Evolutionary conservation across 2,113 vertebrate species (phyloP).

Genomic region (Dromaius novaehollandiae): DNA sequence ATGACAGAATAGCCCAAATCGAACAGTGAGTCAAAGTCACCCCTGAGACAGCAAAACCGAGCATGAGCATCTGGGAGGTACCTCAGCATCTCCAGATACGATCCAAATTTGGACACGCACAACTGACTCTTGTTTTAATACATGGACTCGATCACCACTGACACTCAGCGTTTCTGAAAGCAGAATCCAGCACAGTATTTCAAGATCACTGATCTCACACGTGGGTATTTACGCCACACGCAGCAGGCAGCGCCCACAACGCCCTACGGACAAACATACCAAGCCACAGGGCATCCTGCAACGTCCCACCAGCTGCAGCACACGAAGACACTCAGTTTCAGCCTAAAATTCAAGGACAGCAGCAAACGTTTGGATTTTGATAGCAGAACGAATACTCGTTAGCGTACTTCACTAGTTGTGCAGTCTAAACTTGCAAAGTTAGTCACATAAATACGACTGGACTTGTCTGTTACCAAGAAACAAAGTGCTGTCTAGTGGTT

Average conservation of each 20-base stretch:
- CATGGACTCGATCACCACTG: background rate
- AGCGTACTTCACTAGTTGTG: slow-evolving; percentile 36
- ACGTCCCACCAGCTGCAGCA: background rate
- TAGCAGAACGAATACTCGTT: slow-evolving; percentile 48
- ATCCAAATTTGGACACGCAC: fast-evolving
- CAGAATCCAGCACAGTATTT: background rate
- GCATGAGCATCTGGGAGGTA: background rate
- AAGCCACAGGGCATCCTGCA: background rate
- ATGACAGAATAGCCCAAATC: background rate
- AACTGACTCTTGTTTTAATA: background rate
- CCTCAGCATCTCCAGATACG: background rate
- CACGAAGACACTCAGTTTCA: background rate
- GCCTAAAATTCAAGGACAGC: background rate
- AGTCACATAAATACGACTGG: slow-evolving; percentile 69
- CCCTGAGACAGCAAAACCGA: background rate
- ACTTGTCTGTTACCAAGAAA: slow-evolving; percentile 64
- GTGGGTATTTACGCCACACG: background rate
- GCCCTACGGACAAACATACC: background rate
- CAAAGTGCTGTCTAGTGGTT: slow-evolving; percentile 69
- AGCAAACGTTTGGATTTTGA: slow-evolving; percentile 35
- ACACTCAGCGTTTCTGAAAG: background rate
- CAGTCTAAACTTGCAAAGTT: slow-evolving; percentile 63
- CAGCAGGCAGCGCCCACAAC: background rate
- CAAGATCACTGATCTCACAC: background rate
- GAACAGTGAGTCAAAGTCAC: background rate